These are phyloP conservation scores for Rhodeus uyekii DNA, from an alignment of 2,797 vertebrate genomes.

Conservation along the genomic window DNA sequence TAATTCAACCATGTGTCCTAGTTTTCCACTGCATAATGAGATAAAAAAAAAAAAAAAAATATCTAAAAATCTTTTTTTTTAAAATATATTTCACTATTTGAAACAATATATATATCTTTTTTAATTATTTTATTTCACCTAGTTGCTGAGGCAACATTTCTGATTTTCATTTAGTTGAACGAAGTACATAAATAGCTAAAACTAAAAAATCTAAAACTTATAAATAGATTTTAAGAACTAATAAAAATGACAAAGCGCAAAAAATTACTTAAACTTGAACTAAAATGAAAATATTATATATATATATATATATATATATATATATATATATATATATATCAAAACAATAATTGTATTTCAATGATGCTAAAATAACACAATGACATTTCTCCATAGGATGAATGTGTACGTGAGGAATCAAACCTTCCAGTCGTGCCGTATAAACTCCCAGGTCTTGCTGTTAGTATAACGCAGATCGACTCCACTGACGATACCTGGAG, in stretches of 20 bases:
- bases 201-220: not conserved
- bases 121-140: too few relatives aligned
- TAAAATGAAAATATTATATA: too few relatives aligned
- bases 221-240: not conserved
- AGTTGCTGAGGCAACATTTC: not conserved
- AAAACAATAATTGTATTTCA: not conserved
- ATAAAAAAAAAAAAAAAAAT: too few relatives aligned
- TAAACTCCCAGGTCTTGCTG: constrained; percentile 77
- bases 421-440: constrained; percentile 85
- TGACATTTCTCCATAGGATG: not conserved
- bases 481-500: constrained; percentile 75
- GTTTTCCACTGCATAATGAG: not conserved
- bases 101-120: too few relatives aligned
- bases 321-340: too few relatives aligned
- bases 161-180: not conserved
- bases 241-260: not conserved
- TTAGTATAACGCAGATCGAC: constrained; percentile 79
- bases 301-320: too few relatives aligned
- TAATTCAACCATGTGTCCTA: not conserved
- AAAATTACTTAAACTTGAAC: not conserved
- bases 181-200: not conserved
- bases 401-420: not conserved
- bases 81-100: too few relatives aligned
- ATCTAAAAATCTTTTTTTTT: too few relatives aligned
- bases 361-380: not conserved